Evolutionary conservation across 2,113 vertebrate species (phyloP).

Genomic region (Columbina picui): DNA sequence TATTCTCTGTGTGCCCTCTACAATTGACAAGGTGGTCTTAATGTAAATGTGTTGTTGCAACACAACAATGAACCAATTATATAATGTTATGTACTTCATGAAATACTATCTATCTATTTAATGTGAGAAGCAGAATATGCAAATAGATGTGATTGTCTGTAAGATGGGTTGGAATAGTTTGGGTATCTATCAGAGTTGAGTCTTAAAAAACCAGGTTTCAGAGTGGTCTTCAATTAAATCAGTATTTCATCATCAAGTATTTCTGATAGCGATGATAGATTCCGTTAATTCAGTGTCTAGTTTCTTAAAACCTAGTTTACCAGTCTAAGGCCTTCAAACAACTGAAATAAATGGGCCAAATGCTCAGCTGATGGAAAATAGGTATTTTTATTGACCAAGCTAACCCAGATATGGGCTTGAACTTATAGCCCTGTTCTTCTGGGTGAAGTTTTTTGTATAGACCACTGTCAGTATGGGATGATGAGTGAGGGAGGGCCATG

Average conservation of each 20-base stretch:
- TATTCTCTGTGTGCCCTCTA: not conserved
- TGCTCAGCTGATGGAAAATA: not conserved
- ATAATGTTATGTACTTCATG: not conserved
- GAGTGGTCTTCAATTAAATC: not conserved
- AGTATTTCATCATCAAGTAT: not conserved
- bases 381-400: not conserved
- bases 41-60: not conserved
- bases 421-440: not conserved
- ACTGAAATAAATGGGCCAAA: not conserved
- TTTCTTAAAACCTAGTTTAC: not conserved
- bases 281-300: not conserved
- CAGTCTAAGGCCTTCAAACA: not conserved
- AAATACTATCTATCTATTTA: not conserved
- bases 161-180: not conserved
- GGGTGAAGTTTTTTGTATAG: not conserved
- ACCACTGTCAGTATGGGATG: not conserved
- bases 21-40: not conserved
- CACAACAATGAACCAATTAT: not conserved
- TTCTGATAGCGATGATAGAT: not conserved
- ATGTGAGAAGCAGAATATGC: not conserved
- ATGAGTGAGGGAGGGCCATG: not conserved
- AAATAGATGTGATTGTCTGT: not conserved
- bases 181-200: not conserved
- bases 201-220: not conserved
- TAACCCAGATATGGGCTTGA: not conserved